Percentiles rank a stretch among this genome's conserved stretches.
Conservation (phyloP, 1,140 invertebrate genomes). For the Acromyrmex echinatior region DNA sequence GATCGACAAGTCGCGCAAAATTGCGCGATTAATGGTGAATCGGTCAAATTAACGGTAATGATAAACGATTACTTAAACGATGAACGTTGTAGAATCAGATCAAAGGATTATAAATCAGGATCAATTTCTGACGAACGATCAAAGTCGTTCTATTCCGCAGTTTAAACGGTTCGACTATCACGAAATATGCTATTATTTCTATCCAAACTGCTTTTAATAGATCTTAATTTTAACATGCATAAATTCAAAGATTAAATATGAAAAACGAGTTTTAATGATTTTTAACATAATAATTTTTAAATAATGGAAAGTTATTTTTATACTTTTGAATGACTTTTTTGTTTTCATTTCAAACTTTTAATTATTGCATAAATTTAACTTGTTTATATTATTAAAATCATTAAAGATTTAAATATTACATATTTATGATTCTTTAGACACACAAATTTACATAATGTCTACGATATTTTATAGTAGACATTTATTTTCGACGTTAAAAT, state of each 20-base stretch:
- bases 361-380: neutral
- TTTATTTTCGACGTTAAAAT: no score
- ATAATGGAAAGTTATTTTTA: neutral
- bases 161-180: conserved; percentile 42
- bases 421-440: no score
- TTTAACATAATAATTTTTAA: neutral
- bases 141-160: conserved; percentile 20
- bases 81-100: conserved; percentile 39
- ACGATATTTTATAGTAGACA: no score
- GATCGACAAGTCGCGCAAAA: conserved; percentile 48
- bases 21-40: conserved; percentile 51
- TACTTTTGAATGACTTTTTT: neutral
- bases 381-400: no score
- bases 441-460: no score
- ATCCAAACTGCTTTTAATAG: neutral
- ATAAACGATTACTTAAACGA: conserved; percentile 38
- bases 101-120: conserved; percentile 43
- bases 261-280: neutral
- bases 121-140: conserved; percentile 35
- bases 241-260: neutral
- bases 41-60: conserved; percentile 56
- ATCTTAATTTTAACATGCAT: neutral
- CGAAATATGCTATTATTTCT: conserved; percentile 14
- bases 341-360: neutral
- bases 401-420: neutral